Percentiles rank a stretch among this genome's conserved stretches.
These are phyloP conservation scores for Biston betularia DNA, from an alignment of 2,888 invertebrate species.

Conservation along the genomic window DNA sequence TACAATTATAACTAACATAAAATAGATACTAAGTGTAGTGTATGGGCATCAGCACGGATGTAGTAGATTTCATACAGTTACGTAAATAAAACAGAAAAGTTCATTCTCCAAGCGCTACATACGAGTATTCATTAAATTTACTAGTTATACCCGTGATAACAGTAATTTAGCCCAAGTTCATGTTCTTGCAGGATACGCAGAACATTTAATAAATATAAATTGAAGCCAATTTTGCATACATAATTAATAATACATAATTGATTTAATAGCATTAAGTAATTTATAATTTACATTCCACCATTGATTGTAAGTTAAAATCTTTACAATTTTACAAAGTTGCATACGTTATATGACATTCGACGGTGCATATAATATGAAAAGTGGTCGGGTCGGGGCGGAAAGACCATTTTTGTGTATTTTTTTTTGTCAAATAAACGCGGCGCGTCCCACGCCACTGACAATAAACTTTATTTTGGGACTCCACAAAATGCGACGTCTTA, in stretches of 20 bases:
- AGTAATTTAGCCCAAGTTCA: neutral
- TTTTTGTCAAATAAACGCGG: slow-evolving; percentile 26
- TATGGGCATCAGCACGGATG: no score
- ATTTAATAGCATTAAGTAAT: neutral
- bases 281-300: slow-evolving; percentile 12
- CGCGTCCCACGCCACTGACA: slow-evolving; percentile 68
- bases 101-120: neutral
- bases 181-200: neutral
- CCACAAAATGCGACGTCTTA: slow-evolving; percentile 63
- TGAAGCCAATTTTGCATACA: neutral
- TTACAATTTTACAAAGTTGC: slow-evolving; percentile 40
- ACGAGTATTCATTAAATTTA: neutral
- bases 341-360: slow-evolving; percentile 36
- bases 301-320: slow-evolving; percentile 2
- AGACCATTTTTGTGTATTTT: slow-evolving; percentile 23
- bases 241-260: neutral
- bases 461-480: slow-evolving; percentile 79
- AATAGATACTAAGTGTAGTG: no score
- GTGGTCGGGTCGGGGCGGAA: slow-evolving; percentile 40
- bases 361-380: slow-evolving; percentile 44
- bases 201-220: neutral
- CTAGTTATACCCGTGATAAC: neutral
- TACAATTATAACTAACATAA: no score
- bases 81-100: no score
- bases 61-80: no score